Base-by-base conservation (phyloP, 1,140 invertebrate genomes). In the Dryas iulia region DNA sequence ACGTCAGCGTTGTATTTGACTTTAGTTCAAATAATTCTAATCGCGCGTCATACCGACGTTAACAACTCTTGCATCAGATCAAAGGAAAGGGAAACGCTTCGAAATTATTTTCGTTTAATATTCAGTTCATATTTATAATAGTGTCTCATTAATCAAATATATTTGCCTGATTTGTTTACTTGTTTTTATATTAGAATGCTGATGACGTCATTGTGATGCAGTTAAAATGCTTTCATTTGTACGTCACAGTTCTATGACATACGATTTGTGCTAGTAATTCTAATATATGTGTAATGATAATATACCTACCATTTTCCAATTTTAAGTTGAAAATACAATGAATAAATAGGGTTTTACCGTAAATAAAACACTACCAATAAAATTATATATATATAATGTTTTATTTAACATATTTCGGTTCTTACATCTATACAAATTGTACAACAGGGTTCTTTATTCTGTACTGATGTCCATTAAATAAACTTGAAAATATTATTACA, bases 351-450 rank as follows among this genome's bases (percentile, higher is more conserved):
- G n/a, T n/a, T n/a, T n/a, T n/a, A n/a, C n/a, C n/a, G n/a, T n/a
- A 11, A 35, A 21, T 10, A 47, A 47, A 47, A 47, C 39, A 47
- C 18, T 21, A 1, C n/a, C 18, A 2, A 18, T 21, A 47, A 18
- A 47, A 3, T 47, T 47, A 21, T 8, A 2, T 47, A 21, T 8
- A 2, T 66, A n/a, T 52, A 53, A 56, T 65, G 61, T 61, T 72
- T 59, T 65, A 72, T 72, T 72, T 69, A 66, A 53, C 26, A 25
- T 65, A 65, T 23, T 26, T 66, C 33, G 11, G 65, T 39, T 39
- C 66, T 69, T 72, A 72, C 12, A 11, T 66, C 63, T 60, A 58
- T 30, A 59, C 52, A 72, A 72, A 62, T 60, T 67, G 59, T 72
- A 72, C 60, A 62, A 26, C 39, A 61, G 57, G 56, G 62, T 60